Evolutionary conservation across 2,888 invertebrate genomes (phyloP).

Genomic region (Macaria liturata): DNA sequence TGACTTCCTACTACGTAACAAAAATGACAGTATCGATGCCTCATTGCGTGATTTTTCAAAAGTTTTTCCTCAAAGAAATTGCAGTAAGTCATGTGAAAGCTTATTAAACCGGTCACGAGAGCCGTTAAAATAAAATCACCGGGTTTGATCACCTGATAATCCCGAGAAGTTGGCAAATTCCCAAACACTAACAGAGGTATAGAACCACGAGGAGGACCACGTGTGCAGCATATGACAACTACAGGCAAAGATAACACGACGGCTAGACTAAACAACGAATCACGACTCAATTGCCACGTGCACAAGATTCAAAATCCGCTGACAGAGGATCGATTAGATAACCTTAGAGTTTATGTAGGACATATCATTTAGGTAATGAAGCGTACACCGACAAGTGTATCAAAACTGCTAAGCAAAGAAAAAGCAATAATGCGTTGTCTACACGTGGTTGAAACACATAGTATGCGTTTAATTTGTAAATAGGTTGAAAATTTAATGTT

Average conservation of each 20-base stretch:
- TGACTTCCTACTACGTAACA: too few species aligned
- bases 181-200: slow-evolving; percentile 45
- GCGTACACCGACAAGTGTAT: slow-evolving; percentile 1
- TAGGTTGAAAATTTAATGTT: slow-evolving; percentile 8
- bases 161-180: slow-evolving; percentile 50
- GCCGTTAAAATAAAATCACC: slow-evolving; percentile 19
- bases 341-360: slow-evolving; percentile 31
- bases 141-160: slow-evolving; percentile 60
- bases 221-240: slow-evolving; percentile 29
- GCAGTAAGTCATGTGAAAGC: slow-evolving; percentile 17
- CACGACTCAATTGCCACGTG: slow-evolving; percentile 12
- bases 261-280: slow-evolving; percentile 9
- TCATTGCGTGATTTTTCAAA: slow-evolving; percentile 1
- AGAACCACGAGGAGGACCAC: slow-evolving; percentile 27
- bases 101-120: slow-evolving; percentile 25
- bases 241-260: slow-evolving; percentile 13
- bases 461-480: slow-evolving; percentile 21
- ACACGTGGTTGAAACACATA: slow-evolving; percentile 16
- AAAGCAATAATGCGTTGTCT: slow-evolving; percentile 2
- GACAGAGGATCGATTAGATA: slow-evolving; percentile 34
- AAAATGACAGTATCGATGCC: too few species aligned
- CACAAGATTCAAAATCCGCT: slow-evolving; percentile 15
- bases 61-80: slow-evolving; percentile 13
- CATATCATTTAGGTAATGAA: slow-evolving; percentile 27
- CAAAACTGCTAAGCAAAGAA: slow-evolving; percentile 11